Evolutionary conservation across 2,797 vertebrate species (phyloP).

Genomic region (Melanitta fusca): DNA sequence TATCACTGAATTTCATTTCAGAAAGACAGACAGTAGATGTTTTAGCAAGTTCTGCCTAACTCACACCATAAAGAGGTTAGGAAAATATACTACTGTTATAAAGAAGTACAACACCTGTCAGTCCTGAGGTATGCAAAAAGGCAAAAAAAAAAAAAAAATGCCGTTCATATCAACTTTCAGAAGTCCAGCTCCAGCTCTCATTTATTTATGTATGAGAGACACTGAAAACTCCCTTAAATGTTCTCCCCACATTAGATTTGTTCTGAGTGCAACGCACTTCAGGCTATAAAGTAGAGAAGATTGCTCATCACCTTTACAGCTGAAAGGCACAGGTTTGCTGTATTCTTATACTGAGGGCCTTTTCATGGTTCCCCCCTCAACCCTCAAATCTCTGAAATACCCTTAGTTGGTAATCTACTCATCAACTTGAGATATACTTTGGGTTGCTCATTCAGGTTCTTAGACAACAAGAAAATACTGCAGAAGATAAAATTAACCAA

Average conservation of each 20-base stretch:
- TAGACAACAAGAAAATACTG: neutral
- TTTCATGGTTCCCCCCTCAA: accelerated
- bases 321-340: neutral
- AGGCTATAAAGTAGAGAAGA: neutral
- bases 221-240: neutral
- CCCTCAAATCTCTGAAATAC: neutral
- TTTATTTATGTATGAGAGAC: neutral
- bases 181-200: neutral
- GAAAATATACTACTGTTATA: neutral
- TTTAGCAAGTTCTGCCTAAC: neutral
- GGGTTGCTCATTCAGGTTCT: neutral
- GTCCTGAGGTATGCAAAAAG: neutral
- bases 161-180: neutral
- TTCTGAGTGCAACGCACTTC: neutral
- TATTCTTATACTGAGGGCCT: neutral
- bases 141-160: neutral
- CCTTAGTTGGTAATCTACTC: neutral
- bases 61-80: neutral
- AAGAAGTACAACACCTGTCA: neutral
- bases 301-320: neutral
- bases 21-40: neutral
- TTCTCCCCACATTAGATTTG: neutral
- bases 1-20: neutral
- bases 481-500: neutral
- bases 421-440: neutral